These are phyloP conservation scores for Aramus guarauna DNA, from an alignment of 2,113 vertebrate genomes.

Conservation along the genomic window DNA sequence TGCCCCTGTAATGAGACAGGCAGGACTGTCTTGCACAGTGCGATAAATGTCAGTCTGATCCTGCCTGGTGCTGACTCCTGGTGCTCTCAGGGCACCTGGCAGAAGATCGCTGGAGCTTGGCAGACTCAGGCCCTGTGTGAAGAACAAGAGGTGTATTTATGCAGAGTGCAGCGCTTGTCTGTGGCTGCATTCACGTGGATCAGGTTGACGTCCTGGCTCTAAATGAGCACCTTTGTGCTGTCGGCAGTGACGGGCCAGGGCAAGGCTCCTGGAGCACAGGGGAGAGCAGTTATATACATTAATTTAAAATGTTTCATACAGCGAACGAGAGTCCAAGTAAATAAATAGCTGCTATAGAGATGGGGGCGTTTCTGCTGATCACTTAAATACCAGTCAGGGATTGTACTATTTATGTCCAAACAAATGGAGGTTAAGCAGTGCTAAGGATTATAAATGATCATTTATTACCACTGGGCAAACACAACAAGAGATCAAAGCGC, in stretches of 20 bases:
- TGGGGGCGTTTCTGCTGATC: conserved; percentile 1
- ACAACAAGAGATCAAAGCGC: neutral
- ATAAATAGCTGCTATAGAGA: conserved; percentile 17
- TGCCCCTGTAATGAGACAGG: neutral
- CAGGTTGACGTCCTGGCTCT: conserved; percentile 45
- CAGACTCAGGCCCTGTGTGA: neutral
- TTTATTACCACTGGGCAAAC: neutral
- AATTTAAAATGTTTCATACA: neutral
- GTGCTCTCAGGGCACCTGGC: conserved; percentile 8
- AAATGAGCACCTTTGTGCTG: conserved; percentile 64
- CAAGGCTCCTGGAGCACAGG: conserved; percentile 7
- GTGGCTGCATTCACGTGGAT: conserved; percentile 9
- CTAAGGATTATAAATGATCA: neutral
- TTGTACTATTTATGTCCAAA: conserved; percentile 10
- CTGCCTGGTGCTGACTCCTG: neutral
- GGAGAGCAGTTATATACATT: neutral
- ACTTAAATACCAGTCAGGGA: neutral
- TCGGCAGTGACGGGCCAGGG: neutral
- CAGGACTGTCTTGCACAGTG: accelerated
- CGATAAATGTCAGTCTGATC: accelerated
- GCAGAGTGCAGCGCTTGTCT: neutral
- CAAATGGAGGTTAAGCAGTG: neutral
- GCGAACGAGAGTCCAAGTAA: neutral
- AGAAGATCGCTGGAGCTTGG: neutral
- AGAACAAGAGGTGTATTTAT: conserved; percentile 50